These are phyloP conservation scores for Drosophila pandora DNA, from an alignment of 1,140 invertebrate species.

Conservation along the genomic window DNA sequence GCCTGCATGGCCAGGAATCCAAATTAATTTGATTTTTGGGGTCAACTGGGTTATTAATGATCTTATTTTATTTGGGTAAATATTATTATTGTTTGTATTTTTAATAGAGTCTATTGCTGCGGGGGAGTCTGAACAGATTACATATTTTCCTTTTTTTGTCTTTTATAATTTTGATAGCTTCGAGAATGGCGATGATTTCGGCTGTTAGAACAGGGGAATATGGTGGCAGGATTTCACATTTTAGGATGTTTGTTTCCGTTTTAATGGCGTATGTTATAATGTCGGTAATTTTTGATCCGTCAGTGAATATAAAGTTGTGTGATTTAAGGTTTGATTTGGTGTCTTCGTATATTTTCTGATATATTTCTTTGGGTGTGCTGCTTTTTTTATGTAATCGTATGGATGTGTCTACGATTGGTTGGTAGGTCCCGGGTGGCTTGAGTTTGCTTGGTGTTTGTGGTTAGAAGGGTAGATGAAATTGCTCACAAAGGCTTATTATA, in stretches of 20 bases:
- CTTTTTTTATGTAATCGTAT: not conserved
- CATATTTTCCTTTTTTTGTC: not conserved
- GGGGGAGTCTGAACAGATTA: not conserved
- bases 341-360: not conserved
- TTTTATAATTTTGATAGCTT: conserved; percentile 2
- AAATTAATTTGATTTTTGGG: conserved; percentile 1
- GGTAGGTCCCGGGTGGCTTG: conserved; percentile 2
- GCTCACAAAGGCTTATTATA: not conserved
- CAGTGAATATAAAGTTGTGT: conserved; percentile 1
- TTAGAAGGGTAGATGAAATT: not conserved
- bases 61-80: not conserved
- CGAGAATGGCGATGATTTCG: conserved; percentile 1
- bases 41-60: not conserved
- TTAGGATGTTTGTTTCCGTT: not conserved
- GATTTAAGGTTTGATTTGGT: not conserved
- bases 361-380: not conserved
- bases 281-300: conserved; percentile 2
- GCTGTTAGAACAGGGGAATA: conserved; percentile 1
- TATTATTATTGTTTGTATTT: conserved; percentile 1
- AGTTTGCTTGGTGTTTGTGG: not conserved
- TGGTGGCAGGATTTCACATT: not conserved
- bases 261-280: not conserved
- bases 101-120: conserved; percentile 3
- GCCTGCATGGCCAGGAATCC: not conserved
- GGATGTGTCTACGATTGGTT: conserved; percentile 1